Conservation (phyloP, 2,797 vertebrate genomes). For the Paratrypauchen microcephalus region DNA sequence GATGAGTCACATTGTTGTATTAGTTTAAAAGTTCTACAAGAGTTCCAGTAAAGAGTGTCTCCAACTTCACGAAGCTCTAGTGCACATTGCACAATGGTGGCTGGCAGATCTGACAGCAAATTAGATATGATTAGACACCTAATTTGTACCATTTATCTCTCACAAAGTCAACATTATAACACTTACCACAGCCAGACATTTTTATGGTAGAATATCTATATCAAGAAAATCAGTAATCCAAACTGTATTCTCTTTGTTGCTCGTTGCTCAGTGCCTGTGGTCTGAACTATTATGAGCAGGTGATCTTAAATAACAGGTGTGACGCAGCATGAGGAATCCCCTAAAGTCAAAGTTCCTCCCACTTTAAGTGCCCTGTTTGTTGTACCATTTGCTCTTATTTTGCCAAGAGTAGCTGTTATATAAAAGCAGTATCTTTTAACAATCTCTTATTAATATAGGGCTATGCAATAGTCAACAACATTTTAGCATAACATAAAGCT, state of each 20-base stretch:
- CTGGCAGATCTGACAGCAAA: constrained; percentile 40
- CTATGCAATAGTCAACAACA: background rate
- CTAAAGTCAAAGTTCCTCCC: constrained; percentile 32
- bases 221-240: background rate
- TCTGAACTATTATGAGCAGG: constrained; percentile 39
- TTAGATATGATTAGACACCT: background rate
- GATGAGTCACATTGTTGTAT: constrained; percentile 44
- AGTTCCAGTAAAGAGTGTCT: constrained; percentile 70
- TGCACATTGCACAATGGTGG: constrained; percentile 44
- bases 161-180: background rate
- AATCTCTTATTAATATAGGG: background rate
- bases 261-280: background rate
- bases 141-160: background rate
- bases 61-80: constrained; percentile 64
- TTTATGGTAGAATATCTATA: background rate
- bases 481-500: background rate
- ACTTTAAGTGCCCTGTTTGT: constrained; percentile 2
- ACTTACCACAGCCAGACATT: constrained; percentile 57
- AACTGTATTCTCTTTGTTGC: background rate
- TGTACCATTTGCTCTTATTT: background rate
- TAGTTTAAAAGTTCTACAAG: constrained; percentile 67
- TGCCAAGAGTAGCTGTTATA: constrained; percentile 13
- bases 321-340: constrained; percentile 52
- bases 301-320: constrained; percentile 28
- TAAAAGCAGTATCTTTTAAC: constrained; percentile 5